Evolutionary conservation across 2,113 vertebrate species (phyloP), one percentile per base, ranked within the genome.

Genomic region (Rousettus leschenaultii): DNA sequence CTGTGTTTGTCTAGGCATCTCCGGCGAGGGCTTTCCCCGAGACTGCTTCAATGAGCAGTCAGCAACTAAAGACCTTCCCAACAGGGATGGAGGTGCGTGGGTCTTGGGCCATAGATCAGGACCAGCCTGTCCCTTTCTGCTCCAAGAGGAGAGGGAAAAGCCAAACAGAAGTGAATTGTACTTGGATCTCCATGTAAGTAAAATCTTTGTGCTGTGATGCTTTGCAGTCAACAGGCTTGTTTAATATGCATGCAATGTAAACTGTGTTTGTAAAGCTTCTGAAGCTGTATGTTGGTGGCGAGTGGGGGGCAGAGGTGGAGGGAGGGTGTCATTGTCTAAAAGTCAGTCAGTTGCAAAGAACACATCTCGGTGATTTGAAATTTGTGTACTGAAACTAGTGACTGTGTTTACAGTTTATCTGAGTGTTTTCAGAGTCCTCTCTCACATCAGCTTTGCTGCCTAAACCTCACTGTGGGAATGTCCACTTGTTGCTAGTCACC

Each of bases 101-200:
- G 95, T 94, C 95, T 97, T 98, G 97, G 98, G 97, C 85, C 98
- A 95, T 79, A 97, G 97, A 97, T 24, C 97, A 93, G 97, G 98
- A 6, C 97, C 94, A 68, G 86, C 98, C 85, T 97, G 86, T 59
- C 77, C 96, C 5, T 97, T 97, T 96, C 33, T 96, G 95, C 91
- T 97, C 90, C 97, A 96, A 1, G 98, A 88, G 96, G 98, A 98
- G 53, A 98, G 94, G 71, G 98, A 98, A 74, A 98, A 98, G 89
- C 86, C 96, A 91, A 97, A 94, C 87, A 98, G 97, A 97, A 98
- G 85, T 10, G 95, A 95, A 24, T 43, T 98, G 38, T 97, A 97
- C 86, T 97, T 98, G 97, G 98, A 99, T 95, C 86, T 98, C 88
- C 98, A 98, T 73, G 98, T 99, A 91, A 99, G 98, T 99, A 63